Evolutionary conservation across 2,797 vertebrate species (phyloP).

Genomic region (Netta rufina): DNA sequence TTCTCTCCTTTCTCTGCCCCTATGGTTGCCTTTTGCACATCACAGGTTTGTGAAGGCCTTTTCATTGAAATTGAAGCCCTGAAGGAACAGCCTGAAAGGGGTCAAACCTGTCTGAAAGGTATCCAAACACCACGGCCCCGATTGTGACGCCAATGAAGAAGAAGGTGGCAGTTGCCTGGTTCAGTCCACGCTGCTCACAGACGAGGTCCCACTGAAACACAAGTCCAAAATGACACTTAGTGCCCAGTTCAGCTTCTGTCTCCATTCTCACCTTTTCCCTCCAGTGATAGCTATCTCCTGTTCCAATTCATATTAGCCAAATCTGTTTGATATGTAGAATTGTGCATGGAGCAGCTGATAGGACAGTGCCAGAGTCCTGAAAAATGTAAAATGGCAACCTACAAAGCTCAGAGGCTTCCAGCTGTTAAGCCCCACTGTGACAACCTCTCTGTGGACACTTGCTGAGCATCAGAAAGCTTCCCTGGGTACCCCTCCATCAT

Average conservation of each 20-base stretch:
- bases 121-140: slow-evolving; percentile 85
- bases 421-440: background rate
- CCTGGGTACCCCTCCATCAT: background rate
- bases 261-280: background rate
- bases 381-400: background rate
- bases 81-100: background rate
- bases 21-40: background rate
- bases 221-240: background rate
- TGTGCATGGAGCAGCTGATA: background rate
- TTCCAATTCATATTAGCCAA: fast-evolving
- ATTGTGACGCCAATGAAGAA: slow-evolving; percentile 87
- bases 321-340: background rate
- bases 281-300: fast-evolving
- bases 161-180: slow-evolving; percentile 82
- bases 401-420: background rate
- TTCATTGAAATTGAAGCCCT: background rate
- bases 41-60: background rate
- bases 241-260: background rate
- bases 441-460: background rate
- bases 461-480: background rate
- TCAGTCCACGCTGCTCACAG: slow-evolving; percentile 82
- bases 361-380: fast-evolving
- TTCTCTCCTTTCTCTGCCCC: background rate
- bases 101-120: slow-evolving; percentile 86
- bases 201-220: slow-evolving; percentile 88